These are phyloP conservation scores for Pentalonia nigronervosa DNA, from an alignment of 1,140 invertebrate species.

Conservation along the genomic window DNA sequence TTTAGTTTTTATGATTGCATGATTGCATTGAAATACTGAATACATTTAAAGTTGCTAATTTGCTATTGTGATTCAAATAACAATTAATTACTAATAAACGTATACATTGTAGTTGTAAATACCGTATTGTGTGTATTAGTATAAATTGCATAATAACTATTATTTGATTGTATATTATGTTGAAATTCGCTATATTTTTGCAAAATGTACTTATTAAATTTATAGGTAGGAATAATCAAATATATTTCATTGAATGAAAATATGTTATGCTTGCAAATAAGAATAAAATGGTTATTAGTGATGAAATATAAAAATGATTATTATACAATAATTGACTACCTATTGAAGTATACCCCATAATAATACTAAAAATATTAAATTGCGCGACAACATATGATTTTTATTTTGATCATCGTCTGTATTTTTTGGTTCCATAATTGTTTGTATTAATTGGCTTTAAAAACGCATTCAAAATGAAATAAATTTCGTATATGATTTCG, in stretches of 20 bases:
- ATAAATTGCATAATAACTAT: neutral
- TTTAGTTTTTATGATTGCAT: neutral
- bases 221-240: neutral
- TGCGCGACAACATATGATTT: no score
- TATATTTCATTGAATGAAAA: neutral
- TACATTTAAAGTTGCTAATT: neutral
- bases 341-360: no score
- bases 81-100: neutral
- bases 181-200: neutral
- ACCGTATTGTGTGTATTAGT: neutral
- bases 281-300: neutral
- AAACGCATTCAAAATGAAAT: neutral
- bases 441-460: neutral
- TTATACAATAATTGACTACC: neutral
- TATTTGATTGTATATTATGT: neutral
- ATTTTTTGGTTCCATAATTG: neutral
- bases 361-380: no score
- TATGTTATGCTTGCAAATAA: neutral
- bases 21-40: neutral
- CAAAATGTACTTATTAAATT: neutral
- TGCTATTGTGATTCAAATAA: neutral
- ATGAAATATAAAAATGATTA: neutral
- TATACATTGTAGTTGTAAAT: neutral
- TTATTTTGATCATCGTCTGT: neutral
- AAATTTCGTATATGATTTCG: neutral